Base-by-base conservation (phyloP, 2,113 vertebrate species). In the Forbesichthys papilliferus region DNA sequence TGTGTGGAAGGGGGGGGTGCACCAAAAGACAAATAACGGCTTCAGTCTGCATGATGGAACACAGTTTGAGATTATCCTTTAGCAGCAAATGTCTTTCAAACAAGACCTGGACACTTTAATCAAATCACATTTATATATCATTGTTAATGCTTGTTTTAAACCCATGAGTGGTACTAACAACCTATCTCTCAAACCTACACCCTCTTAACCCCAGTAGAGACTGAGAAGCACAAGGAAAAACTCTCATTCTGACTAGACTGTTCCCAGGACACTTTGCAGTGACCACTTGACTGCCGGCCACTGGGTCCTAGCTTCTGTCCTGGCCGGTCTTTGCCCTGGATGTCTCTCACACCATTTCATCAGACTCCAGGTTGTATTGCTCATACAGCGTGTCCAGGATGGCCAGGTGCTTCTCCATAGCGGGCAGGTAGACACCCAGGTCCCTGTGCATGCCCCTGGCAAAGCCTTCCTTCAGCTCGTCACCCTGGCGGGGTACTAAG, bases 341-440 rank as follows among this genome's bases (percentile, higher is more conserved):
- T 12, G 2, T 8, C 9, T 52, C 60, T 98, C 93, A 99, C 84
- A 99, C 98, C 68, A 98, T 94, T 88, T 98, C 97, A 3, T 99
- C 96, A 0, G 96, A 98, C 75, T 99, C 97, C 85, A 99, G 93
- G 83, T 94, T 95, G 67, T 98, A 94, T 68, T 95, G 90, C 74
- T 98, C 96, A 8, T 99, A 99, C 49, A 99, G 89, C 74, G 89
- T 85, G 72, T 99, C 97, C 79, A 99, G 92, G 78, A 98, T 93
- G 64, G 83, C 87, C 80, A 99, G 93, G 88, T 98, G 97, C 68
- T 91, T 93, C 86, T 95, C 93, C 96, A 99, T 99, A 79, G 96
- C 96, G 4, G 95, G 96, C 71, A 99, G 94, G 84, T 99, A 99
- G 76, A 94, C 46, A 59, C 86, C 92, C 79, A 99, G 94, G 86